A percentile compares a stretch with the other conserved stretches of the same genome.
Evolutionary conservation across 1,140 invertebrate genomes (phyloP).

Genomic region (Ooceraea biroi): DNA sequence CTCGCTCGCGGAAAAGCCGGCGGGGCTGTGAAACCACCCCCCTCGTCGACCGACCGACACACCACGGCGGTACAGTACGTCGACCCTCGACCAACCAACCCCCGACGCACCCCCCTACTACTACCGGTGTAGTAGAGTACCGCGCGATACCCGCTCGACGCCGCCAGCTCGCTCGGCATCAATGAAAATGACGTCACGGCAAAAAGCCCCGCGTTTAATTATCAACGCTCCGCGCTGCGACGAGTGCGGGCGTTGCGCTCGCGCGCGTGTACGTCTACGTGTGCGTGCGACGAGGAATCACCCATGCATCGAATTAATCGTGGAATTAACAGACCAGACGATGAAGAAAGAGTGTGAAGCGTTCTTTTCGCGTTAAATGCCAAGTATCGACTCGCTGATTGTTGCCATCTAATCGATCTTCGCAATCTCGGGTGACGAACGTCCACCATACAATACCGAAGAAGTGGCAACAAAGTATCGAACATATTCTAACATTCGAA

Average conservation of each 20-base stretch:
- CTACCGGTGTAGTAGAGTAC: slow-evolving; percentile 51
- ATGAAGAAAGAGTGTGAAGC: not conserved
- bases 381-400: no score
- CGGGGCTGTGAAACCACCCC: slow-evolving; percentile 66
- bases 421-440: no score
- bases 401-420: not conserved
- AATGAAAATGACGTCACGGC: slow-evolving; percentile 86
- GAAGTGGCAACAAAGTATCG: no score
- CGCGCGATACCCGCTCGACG: slow-evolving; percentile 61
- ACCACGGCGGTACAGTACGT: slow-evolving; percentile 69
- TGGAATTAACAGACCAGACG: slow-evolving; percentile 1
- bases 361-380: not conserved
- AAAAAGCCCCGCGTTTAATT: slow-evolving; percentile 84
- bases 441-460: no score
- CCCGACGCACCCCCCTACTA: slow-evolving; percentile 69
- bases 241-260: slow-evolving; percentile 11
- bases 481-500: no score
- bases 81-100: slow-evolving; percentile 68
- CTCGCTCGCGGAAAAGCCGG: slow-evolving; percentile 67
- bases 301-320: not conserved
- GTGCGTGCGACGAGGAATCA: slow-evolving; percentile 16
- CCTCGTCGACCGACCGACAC: slow-evolving; percentile 46
- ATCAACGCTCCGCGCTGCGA: slow-evolving; percentile 78
- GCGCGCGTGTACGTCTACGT: not conserved
- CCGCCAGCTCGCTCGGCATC: slow-evolving; percentile 79